Conservation (phyloP, 2,113 vertebrate genomes). For the Eulacestoma nigropectus region DNA sequence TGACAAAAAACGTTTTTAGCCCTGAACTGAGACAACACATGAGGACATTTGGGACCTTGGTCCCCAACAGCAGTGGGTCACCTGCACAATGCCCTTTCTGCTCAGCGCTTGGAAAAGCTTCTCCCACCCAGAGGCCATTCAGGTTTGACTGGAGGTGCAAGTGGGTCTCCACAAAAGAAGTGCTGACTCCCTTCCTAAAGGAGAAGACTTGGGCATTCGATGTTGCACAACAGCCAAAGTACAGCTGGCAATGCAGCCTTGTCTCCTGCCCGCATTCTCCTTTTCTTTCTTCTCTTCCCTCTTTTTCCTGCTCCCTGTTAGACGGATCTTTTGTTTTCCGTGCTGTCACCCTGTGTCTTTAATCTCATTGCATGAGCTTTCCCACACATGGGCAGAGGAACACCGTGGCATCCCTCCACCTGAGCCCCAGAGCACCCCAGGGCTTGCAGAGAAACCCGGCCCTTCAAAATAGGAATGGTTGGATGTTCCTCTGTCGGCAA, state of each 20-base stretch:
- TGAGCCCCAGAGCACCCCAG: not conserved
- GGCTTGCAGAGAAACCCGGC: not conserved
- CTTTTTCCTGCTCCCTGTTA: not conserved
- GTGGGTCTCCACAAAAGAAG: not conserved
- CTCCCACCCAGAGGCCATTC: not conserved
- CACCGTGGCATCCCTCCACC: not conserved
- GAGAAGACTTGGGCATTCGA: rapidly evolving
- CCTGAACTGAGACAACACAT: not conserved
- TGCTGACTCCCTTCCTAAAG: not conserved
- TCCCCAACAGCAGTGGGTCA: not conserved
- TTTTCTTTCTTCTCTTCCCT: not conserved
- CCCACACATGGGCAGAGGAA: rapidly evolving
- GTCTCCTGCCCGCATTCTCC: not conserved
- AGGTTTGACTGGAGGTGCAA: not conserved
- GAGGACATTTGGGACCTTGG: not conserved
- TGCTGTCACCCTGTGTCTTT: rapidly evolving
- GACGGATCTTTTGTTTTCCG: not conserved
- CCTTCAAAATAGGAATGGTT: not conserved
- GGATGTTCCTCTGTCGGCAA: rapidly evolving
- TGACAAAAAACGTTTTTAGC: not conserved
- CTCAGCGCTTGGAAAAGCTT: rapidly evolving
- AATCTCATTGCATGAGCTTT: rapidly evolving
- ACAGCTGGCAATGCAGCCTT: rapidly evolving
- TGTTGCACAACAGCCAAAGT: rapidly evolving
- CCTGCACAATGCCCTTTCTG: not conserved